Base-by-base conservation (phyloP, 2,797 vertebrate genomes). In the Pseudotriccus pelzelni region DNA sequence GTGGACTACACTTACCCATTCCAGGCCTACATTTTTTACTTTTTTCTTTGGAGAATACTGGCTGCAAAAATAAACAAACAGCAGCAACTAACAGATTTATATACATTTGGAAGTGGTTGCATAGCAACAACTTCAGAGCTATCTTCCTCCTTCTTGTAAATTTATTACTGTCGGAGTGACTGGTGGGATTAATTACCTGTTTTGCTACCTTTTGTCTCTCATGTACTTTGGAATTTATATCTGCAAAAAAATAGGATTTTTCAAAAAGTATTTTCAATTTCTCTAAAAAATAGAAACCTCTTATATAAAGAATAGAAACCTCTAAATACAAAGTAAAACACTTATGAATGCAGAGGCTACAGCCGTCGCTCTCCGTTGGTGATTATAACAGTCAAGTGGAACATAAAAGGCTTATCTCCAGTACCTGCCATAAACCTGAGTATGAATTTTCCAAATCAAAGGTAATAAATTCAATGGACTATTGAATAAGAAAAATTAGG, bases 61-160 rank as follows among this genome's bases (percentile, higher is more conserved):
- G 2, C 47, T 76, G 32, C 21, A 84, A 66, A 76, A 72, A 62
- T 60, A 90, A 88, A 73, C 17, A 86, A 88, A 77, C 16, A 92
- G 27, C 17, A 77, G 25, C 30, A 89, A 62, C 63, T 47, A 41
- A 22, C 49, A 76, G 34, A 36, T 81, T 76, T 76, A 79, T 63
- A 72, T 23, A 67, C 7, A 14, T 80, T 81, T 93, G 41, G 56
- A 96, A 93, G 46, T 60, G 52, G 82, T 97, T 93, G 82, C 92
- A 72, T 92, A 96, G 94, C 89, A 96, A 95, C 89, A 39, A 15
- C 37, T 78, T 68, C 53, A 85, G 84, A 70, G 21, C 18, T 47
- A n/a, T 78, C 41, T 53, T 90, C 41, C n/a, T 78, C n/a, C 10
- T 88, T 60, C 64, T 72, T 85, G 44, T 37, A 95, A 95, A 94